Base-by-base conservation (phyloP, 2,888 invertebrate genomes). In the Melanostoma scalare region DNA sequence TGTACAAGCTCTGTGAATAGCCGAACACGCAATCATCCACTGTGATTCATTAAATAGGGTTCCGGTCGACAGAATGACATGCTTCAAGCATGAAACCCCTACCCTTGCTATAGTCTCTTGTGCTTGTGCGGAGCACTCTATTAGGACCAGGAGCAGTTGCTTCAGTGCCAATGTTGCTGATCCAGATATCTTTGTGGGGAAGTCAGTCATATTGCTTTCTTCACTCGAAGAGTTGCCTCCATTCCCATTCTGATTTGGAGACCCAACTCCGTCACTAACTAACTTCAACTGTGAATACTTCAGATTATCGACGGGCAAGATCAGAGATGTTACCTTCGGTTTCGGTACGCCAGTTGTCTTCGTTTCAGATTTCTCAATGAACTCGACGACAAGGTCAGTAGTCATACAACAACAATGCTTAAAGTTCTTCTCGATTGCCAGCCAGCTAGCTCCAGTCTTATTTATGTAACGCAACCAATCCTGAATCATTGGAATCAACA, bases 401-500 rank as follows among this genome's bases (percentile, higher is more conserved):
- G 97, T 96, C 91, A 98, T 94, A 6, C 98, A 98, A 88, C 97
- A 97, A 89, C 97, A 98, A 89, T 98, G 98, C 89, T 98, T 98
- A 89, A 98, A 98, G 90, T 97, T 98, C 85, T 97, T 95, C 90
- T 96, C 96, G 61, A 96, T 94, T 86, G 93, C 93, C 86, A 96
- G 94, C 94, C 95, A 95, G 85, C 95, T 93, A 85, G 94, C 93
- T 86, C 94, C 94, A 4, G 94, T 94, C 87, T 95, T 94, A 10
- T 94, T 93, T 30, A 94, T 94, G 89, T 95, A 95, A 8, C 98
- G 93, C 77, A 98, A 92, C 98, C 98, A 98, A 88, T 96, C 95
- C 91, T 99, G 98, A 10, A 98, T 95, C 92, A 96, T 96, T 0
- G 98, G 98, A 68, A 99, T 92, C 5, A 99, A 92, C 65, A 98